Conservation (phyloP, 2,888 invertebrate genomes). For the Lagria hirta region DNA sequence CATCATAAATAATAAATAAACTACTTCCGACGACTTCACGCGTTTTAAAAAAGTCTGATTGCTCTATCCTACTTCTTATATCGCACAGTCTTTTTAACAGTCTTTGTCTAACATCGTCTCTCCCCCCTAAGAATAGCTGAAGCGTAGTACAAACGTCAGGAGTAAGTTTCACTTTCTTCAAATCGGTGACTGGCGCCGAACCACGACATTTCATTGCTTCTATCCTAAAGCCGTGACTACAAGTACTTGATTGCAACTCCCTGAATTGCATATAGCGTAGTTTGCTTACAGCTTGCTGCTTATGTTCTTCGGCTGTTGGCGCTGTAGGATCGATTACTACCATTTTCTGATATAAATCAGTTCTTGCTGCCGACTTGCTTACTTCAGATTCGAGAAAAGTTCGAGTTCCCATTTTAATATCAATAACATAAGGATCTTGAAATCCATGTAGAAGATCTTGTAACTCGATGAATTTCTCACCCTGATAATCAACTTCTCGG, state of each 20-base stretch:
- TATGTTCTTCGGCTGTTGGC: conserved; percentile 82
- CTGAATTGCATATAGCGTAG: conserved; percentile 96
- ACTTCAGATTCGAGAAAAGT: conserved; percentile 97
- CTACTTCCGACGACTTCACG: conserved; percentile 95
- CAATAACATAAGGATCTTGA: conserved; percentile 92
- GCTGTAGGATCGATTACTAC: conserved; percentile 84
- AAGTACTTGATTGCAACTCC: conserved; percentile 90
- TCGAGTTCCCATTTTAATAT: conserved; percentile 95
- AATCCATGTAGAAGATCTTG: conserved; percentile 92
- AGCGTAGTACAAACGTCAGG: conserved; percentile 75
- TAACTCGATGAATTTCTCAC: conserved; percentile 88
- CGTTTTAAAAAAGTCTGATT: conserved; percentile 78
- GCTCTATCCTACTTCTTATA: conserved; percentile 77
- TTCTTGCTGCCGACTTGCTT: conserved; percentile 77
- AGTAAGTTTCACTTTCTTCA: conserved; percentile 82
- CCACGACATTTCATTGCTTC: conserved; percentile 91
- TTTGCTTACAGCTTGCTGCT: conserved; percentile 85
- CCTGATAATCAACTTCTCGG: conserved; percentile 76
- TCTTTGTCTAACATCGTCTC: conserved; percentile 66
- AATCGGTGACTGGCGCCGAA: conserved; percentile 78
- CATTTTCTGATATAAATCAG: conserved; percentile 96
- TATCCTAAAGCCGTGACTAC: conserved; percentile 90
- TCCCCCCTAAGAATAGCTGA: conserved; percentile 70
- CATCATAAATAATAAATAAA: conserved; percentile 91
- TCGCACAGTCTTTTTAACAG: conserved; percentile 74